Evolutionary conservation across 1,140 invertebrate genomes (phyloP), one percentile per base, ranked within the genome.

Genomic region (Onthophagus taurus): DNA sequence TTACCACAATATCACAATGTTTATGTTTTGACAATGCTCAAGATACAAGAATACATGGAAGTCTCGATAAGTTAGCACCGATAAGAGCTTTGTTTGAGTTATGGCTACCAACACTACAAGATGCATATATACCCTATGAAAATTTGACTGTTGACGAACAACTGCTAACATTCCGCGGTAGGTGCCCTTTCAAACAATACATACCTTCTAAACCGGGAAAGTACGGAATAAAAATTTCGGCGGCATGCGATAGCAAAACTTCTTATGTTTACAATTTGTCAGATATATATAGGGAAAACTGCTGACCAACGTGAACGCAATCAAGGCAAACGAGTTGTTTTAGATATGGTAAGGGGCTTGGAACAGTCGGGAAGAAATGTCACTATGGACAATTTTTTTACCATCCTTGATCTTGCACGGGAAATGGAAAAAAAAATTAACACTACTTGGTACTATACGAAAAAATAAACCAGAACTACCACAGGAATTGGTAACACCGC

Each of bases 1-100:
- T 39, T 20, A 41, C 38, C 26, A 41, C 38, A 41, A 41, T 41
- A 20, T 37, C 35, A 8, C 35, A 37, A 37, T 37, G 35, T 37
- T 20, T 37, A 20, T 20, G 35, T 37, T 37, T 37, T 37, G 19
- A 37, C 23, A 37, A 37, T 37, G 20, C 19, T 21, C 7, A 37
- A 37, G 35, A 17, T 17, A 41, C 14, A 29, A 41, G 26, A 30
- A 29, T 9, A 41, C 26, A 30, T 41, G 23, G 38, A 29, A 14
- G 30, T 41, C 17, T 3, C 9, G 38, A 41, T 29, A 41, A 41
- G 30, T 41, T 41, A 41, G 12, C 23, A 24, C 38, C 38, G 4
- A 41, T 41, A 29, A 41, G 38, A 41, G 38, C 18, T 41, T 41
- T 41, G 5, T 41, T 41, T 41, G 18, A 19, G 23, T 37, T 37